Conservation (phyloP, 2,888 invertebrate species). For the Leucophenga maculata region DNA sequence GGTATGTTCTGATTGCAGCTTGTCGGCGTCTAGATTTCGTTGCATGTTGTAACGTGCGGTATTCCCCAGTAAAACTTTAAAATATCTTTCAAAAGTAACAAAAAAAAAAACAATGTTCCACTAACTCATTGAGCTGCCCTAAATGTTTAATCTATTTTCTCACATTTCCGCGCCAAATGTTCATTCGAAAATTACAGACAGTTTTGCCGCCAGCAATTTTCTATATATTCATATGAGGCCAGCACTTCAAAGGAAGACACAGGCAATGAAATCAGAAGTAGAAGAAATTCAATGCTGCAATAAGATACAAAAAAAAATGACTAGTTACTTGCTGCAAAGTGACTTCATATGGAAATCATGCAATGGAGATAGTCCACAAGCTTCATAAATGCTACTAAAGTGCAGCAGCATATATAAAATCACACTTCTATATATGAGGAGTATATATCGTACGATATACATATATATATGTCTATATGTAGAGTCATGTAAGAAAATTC, state of each 20-base stretch:
- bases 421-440: conserved; percentile 35
- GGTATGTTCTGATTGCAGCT: too few relatives aligned
- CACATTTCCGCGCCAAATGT: background rate
- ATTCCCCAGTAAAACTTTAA: too few relatives aligned
- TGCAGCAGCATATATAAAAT: conserved; percentile 13
- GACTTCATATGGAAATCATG: conserved; percentile 19
- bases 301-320: too few relatives aligned
- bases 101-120: too few relatives aligned
- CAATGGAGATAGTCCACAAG: background rate
- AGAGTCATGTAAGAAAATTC: conserved; percentile 15
- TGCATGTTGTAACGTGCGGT: too few relatives aligned
- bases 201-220: conserved; percentile 41
- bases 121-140: too few relatives aligned
- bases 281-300: background rate
- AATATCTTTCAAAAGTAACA: too few relatives aligned
- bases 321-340: background rate
- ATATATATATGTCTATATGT: too few relatives aligned
- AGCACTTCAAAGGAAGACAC: background rate
- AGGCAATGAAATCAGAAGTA: background rate
- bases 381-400: background rate
- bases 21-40: too few relatives aligned
- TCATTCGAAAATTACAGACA: conserved; percentile 51
- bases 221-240: background rate
- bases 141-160: conserved; percentile 6
- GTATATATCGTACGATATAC: too few relatives aligned